Evolutionary conservation across 2,888 invertebrate genomes (phyloP).

Genomic region (Liodrosophila aerea): DNA sequence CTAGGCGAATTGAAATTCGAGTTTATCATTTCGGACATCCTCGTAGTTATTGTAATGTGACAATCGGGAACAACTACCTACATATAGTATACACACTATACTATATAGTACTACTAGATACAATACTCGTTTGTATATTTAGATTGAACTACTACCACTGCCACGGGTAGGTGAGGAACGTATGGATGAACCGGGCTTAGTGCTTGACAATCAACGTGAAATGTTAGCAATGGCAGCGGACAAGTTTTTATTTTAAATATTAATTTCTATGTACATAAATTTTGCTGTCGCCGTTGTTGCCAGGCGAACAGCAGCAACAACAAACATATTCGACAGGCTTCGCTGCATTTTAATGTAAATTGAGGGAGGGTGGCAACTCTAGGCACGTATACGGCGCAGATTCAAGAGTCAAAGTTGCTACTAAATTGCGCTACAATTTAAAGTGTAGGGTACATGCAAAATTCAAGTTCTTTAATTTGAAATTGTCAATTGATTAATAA

Average conservation of each 20-base stretch:
- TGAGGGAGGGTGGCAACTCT: neutral
- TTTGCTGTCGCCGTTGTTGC: constrained; percentile 53
- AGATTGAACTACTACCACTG: neutral
- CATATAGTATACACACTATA: neutral
- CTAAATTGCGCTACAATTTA: constrained; percentile 2
- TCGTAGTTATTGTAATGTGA: constrained; percentile 45
- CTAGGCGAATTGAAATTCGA: constrained; percentile 21
- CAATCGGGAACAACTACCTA: constrained; percentile 23
- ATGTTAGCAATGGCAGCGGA: constrained; percentile 33
- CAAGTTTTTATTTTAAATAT: constrained; percentile 44
- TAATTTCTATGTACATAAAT: constrained; percentile 74
- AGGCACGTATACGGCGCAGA: no score
- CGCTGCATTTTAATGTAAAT: constrained; percentile 59
- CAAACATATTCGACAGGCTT: constrained; percentile 57
- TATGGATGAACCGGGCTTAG: constrained; percentile 5
- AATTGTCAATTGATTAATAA: neutral
- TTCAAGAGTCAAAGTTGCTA: constrained; percentile 1
- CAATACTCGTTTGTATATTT: neutral
- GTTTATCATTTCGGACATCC: constrained; percentile 38
- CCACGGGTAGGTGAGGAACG: neutral
- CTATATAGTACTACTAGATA: neutral
- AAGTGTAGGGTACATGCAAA: neutral
- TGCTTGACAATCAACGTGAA: constrained; percentile 37
- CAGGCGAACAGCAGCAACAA: constrained; percentile 17
- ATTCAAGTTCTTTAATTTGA: constrained; percentile 3